Evolutionary conservation across 2,888 invertebrate species (phyloP).

Genomic region (Pristionchus mayeri): DNA sequence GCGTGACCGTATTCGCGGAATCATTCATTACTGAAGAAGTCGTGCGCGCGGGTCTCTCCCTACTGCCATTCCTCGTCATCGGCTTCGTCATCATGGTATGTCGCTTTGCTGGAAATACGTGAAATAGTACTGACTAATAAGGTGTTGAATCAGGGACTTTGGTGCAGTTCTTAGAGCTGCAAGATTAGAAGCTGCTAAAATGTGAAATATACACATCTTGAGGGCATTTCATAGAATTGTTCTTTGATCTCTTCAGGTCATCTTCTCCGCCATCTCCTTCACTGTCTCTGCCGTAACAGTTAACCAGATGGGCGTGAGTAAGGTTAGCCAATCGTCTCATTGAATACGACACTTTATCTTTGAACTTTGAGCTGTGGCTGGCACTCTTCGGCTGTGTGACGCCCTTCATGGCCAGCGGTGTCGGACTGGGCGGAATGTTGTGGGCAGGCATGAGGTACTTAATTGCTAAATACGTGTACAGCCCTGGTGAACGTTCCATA

Average conservation of each 20-base stretch:
- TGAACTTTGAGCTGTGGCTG: constrained; percentile 60
- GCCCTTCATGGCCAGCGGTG: constrained; percentile 74
- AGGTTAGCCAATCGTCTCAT: constrained; percentile 55
- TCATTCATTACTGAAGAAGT: constrained; percentile 72
- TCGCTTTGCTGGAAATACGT: no score
- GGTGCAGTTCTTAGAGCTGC: no score
- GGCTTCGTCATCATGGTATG: constrained; percentile 73
- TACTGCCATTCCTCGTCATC: constrained; percentile 73
- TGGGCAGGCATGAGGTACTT: constrained; percentile 66
- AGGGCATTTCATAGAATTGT: not conserved
- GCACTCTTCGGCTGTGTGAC: constrained; percentile 71
- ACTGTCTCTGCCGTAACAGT: constrained; percentile 65
- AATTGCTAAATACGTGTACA: no score
- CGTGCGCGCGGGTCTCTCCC: constrained; percentile 62
- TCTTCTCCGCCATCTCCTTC: constrained; percentile 72
- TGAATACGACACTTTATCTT: not conserved
- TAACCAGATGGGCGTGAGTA: constrained; percentile 66
- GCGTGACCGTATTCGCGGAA: constrained; percentile 67
- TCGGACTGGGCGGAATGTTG: constrained; percentile 67
- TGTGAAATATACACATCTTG: no score
- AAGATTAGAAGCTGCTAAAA: no score
- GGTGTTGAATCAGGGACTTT: no score
- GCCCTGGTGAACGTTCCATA: not conserved
- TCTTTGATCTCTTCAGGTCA: constrained; percentile 42
- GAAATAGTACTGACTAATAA: no score